These are phyloP conservation scores for Chiroxiphia lanceolata DNA, from an alignment of 2,797 vertebrate genomes.

Conservation along the genomic window DNA sequence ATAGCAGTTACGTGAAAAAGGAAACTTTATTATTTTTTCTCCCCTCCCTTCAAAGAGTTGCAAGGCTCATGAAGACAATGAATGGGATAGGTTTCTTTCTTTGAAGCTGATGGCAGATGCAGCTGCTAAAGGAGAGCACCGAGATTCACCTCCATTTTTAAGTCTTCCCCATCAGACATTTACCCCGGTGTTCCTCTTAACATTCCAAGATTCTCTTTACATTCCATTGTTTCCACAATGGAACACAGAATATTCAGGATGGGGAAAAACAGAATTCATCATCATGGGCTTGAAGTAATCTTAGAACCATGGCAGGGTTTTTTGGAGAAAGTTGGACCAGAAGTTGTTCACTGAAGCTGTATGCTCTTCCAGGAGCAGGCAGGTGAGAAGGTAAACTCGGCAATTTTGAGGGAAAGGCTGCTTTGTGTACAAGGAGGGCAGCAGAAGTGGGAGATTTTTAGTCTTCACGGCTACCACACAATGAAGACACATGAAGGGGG, in stretches of 20 bases:
- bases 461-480: rapidly evolving
- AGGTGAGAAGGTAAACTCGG: neutral
- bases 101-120: neutral
- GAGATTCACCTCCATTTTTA: neutral
- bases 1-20: neutral
- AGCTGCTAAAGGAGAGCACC: neutral
- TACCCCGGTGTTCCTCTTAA: neutral
- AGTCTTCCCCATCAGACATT: neutral
- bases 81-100: neutral
- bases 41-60: neutral
- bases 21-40: neutral
- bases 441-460: neutral
- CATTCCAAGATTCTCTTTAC: neutral
- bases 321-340: neutral
- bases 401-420: neutral
- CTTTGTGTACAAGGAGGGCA: neutral
- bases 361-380: neutral
- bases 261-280: neutral
- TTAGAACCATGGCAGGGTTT: rapidly evolving
- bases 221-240: neutral
- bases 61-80: neutral
- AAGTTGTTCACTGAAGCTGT: neutral
- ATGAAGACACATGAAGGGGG: neutral
- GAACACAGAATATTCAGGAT: neutral
- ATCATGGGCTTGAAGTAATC: neutral